Evolutionary conservation across 2,113 vertebrate genomes (phyloP).

Genomic region (Bubo bubo): DNA sequence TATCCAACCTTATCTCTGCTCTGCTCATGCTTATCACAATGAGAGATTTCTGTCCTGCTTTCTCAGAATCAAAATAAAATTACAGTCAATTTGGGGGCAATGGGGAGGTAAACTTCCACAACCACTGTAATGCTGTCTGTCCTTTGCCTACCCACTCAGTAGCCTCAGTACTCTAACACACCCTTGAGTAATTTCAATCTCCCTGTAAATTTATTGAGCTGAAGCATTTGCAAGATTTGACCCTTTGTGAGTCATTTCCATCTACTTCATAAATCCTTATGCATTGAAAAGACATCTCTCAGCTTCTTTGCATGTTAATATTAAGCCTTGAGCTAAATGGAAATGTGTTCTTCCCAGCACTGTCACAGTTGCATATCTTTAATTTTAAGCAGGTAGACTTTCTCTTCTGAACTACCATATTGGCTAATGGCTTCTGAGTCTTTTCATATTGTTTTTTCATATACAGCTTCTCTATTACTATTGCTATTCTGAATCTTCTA

Average conservation of each 20-base stretch:
- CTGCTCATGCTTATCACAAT: background rate
- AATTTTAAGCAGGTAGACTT: slow-evolving; percentile 7
- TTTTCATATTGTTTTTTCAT: slow-evolving; percentile 12
- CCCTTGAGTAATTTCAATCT: background rate
- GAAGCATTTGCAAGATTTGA: background rate
- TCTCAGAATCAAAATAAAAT: background rate
- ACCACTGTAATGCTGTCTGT: background rate
- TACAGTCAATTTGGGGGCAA: background rate
- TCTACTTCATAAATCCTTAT: background rate
- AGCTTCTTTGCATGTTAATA: slow-evolving; percentile 29
- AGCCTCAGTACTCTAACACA: background rate
- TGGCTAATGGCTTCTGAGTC: background rate
- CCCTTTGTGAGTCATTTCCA: background rate
- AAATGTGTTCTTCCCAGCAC: background rate
- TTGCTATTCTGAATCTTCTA: background rate
- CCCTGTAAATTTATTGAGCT: background rate
- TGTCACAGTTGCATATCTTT: background rate
- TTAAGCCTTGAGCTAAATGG: background rate
- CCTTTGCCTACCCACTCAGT: background rate
- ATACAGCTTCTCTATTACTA: background rate
- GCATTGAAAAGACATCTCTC: background rate
- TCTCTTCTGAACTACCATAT: background rate
- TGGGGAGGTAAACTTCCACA: background rate
- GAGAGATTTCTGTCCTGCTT: background rate
- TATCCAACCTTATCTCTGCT: background rate